Conservation (phyloP, 2,888 invertebrate genomes). For the Parnassius mnemosyne region DNA sequence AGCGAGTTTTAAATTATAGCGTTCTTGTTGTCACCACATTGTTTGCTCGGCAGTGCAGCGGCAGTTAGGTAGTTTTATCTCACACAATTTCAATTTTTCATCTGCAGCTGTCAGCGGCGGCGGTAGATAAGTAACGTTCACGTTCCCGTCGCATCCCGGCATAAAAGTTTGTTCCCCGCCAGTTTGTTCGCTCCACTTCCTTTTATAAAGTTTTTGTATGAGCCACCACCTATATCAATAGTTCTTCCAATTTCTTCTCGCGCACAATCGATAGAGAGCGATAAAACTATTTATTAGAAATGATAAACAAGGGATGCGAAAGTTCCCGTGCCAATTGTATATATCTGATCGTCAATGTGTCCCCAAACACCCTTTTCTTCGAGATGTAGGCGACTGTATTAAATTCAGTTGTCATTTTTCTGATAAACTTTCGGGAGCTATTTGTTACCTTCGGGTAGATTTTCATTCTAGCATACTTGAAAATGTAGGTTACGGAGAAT, state of each 20-base stretch:
- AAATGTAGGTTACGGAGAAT: constrained; percentile 26
- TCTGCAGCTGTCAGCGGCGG: constrained; percentile 78
- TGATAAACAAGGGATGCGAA: constrained; percentile 22
- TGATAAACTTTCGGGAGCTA: constrained; percentile 21
- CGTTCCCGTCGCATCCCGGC: constrained; percentile 65
- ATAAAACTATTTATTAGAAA: constrained; percentile 39
- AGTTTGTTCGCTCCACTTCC: constrained; percentile 77
- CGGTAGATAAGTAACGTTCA: constrained; percentile 76
- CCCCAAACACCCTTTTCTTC: constrained; percentile 20
- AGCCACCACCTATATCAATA: constrained; percentile 64
- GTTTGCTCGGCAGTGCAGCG: constrained; percentile 62
- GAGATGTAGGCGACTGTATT: constrained; percentile 20
- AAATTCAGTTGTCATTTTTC: constrained; percentile 28
- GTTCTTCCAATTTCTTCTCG: constrained; percentile 58
- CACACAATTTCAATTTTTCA: constrained; percentile 81
- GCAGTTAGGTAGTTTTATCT: constrained; percentile 79
- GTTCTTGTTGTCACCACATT: constrained; percentile 55
- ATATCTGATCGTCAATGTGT: constrained; percentile 24
- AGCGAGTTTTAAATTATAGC: constrained; percentile 41
- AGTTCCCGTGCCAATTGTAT: constrained; percentile 25
- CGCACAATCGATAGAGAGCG: constrained; percentile 50
- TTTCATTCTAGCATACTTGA: constrained; percentile 26
- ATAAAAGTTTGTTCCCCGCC: constrained; percentile 72
- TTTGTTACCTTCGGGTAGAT: constrained; percentile 23
- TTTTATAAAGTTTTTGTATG: constrained; percentile 77